Evolutionary conservation across 2,113 vertebrate species (phyloP).

Genomic region (Mesembrinibis cayennensis): DNA sequence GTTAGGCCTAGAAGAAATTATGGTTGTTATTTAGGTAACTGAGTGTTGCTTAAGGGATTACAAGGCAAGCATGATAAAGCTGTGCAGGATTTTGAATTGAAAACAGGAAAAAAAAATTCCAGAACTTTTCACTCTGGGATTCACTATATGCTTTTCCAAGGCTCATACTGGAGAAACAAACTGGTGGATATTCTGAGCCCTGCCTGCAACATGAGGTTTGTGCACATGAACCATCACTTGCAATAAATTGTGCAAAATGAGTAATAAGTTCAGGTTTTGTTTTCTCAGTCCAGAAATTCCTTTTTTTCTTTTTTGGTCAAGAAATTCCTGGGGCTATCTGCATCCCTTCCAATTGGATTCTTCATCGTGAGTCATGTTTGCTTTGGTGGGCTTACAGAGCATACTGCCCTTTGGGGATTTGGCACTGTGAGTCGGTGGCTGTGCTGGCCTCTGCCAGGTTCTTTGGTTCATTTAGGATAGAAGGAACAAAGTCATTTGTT

Average conservation of each 20-base stretch:
- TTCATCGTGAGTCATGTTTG: not conserved
- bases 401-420: not conserved
- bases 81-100: not conserved
- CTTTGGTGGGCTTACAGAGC: not conserved
- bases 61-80: not conserved
- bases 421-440: not conserved
- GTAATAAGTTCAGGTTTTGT: not conserved
- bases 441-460: not conserved
- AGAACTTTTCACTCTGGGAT: not conserved
- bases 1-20: not conserved
- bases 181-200: not conserved
- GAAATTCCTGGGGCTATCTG: not conserved
- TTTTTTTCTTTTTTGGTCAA: not conserved
- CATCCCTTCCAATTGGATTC: not conserved
- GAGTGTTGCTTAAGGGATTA: not conserved
- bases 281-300: not conserved
- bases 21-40: not conserved
- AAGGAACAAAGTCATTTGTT: not conserved
- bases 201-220: not conserved
- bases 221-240: not conserved
- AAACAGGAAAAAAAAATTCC: not conserved
- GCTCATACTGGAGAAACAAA: not conserved
- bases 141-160: not conserved
- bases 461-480: not conserved
- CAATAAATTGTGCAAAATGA: not conserved